Base-by-base conservation (phyloP, 2,888 invertebrate genomes). In the Itoplectis maculator region DNA sequence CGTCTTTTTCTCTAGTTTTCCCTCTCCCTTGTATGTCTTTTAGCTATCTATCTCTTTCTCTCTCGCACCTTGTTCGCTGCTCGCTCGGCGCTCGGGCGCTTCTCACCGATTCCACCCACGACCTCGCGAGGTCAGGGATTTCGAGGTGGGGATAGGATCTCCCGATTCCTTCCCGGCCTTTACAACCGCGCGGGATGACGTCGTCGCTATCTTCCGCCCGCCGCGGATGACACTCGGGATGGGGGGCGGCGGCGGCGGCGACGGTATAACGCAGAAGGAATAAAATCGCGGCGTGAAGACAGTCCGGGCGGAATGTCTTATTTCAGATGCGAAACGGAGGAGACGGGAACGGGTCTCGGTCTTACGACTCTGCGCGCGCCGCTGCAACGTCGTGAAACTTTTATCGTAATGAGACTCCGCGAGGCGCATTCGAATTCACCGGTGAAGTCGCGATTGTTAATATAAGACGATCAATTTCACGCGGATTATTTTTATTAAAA, bases 71-170 rank as follows among this genome's bases (percentile, higher is more conserved):
- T 29, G 29, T 29, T 37, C 0, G 6, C 37, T 23, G 15, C 40
- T n/a, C 56, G 15, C 68, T 49, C 59, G 37, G 18, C 51, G 3
- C n/a, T n/a, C n/a, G n/a, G n/a, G n/a, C n/a, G n/a, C n/a, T 15
- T 7, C 37, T 35, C 37, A 15, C 37, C 23, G 61, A 49, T 9
- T 59, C 73, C 37, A 73, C 59, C 61, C 45, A 73, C 59, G 61
- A 73, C 61, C 73, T 73, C 61, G 73, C 15, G 49, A 73, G 37
- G 49, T 59, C 73, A 35, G 49, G 61, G 73, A 61, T 61, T 73
- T 61, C 35, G 6, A 20, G 35, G 61, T 5, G 47, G 59, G 7
- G 59, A 13, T 20, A 6, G 40, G 35, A 35, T 23, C n/a, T n/a
- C n/a, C 23, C 56, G 5, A 29, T 15, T 29, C 20, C 37, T 29